Base-by-base conservation (phyloP, 1,140 invertebrate genomes). In the Oncopeltus fasciatus region DNA sequence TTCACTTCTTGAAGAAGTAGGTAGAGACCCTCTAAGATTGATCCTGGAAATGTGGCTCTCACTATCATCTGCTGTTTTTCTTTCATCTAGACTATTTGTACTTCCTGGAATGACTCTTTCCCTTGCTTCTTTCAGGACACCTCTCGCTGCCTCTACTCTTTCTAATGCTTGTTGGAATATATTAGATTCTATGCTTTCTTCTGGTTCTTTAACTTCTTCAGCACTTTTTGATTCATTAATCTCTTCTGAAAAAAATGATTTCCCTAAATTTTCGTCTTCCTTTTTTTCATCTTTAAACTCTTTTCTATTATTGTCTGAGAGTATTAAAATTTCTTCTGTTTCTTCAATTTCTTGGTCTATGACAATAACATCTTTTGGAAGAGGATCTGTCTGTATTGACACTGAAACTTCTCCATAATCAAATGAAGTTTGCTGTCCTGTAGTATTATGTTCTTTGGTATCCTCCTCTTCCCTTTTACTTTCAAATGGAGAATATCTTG, bases 331-430 rank as follows among this genome's bases (percentile, higher is more conserved):
- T 16, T 49, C 60, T 18, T 61, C 60, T 2, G 65, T 62, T 44
- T 38, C 24, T 16, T 56, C 65, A 27, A 53, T 58, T 9, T 44
- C 63, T 44, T 31, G 29, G 26, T 75, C 84, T 68, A 86, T 82
- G 57, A 81, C 86, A 26, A 85, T 76, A 62, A 86, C 78, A 68
- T 87, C 86, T 69, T 88, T 85, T 0, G 86, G 85, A 21, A 89
- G 68, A 0, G 86, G 85, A 73, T 90, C 87, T 0, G 87, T 90
- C 73, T 90, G 88, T 0, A 85, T 88, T 0, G 85, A 86, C 2
- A 86, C 81, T 67, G 85, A 84, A 21, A 82, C 81, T 73, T 89
- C 83, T 46, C 81, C 67, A 28, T 76, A 63, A 62, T 20, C 64
- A 27, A 63, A 66, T 2, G 61, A 63, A 11, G 64, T 65, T 56